Conservation (phyloP, 2,797 vertebrate species). For the Danio tinwini region DNA sequence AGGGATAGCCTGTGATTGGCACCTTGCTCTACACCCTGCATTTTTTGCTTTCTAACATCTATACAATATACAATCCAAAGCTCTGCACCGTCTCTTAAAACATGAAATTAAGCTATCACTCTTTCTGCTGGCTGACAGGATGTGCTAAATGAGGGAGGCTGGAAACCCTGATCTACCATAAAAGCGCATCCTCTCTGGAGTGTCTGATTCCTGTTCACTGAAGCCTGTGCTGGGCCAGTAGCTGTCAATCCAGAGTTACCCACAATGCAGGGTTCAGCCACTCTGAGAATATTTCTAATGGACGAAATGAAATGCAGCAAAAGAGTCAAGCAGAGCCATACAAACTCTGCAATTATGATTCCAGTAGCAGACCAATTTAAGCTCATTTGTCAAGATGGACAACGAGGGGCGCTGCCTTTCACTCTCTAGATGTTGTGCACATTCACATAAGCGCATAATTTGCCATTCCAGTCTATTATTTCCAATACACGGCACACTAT, state of each 20-base stretch:
- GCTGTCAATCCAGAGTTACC: slow-evolving; percentile 42
- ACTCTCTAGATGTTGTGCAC: slow-evolving; percentile 34
- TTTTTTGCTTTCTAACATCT: neutral
- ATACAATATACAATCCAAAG: slow-evolving; percentile 21
- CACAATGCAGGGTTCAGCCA: slow-evolving; percentile 30
- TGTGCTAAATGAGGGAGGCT: slow-evolving; percentile 49
- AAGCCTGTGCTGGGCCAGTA: slow-evolving; percentile 40
- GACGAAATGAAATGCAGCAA: slow-evolving; percentile 45
- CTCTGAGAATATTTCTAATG: slow-evolving; percentile 49
- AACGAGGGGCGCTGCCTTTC: slow-evolving; percentile 37
- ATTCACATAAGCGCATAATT: slow-evolving; percentile 45
- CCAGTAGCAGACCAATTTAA: slow-evolving; percentile 55
- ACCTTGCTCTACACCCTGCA: neutral
- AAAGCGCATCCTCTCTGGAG: slow-evolving; percentile 39
- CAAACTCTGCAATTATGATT: slow-evolving; percentile 52
- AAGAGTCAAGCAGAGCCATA: slow-evolving; percentile 26
- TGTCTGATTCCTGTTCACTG: slow-evolving; percentile 36
- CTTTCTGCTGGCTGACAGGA: slow-evolving; percentile 28
- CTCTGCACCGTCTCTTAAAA: slow-evolving; percentile 37
- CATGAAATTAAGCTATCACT: slow-evolving; percentile 54
- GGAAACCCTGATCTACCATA: slow-evolving; percentile 40
- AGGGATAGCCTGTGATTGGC: neutral
- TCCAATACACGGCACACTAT: slow-evolving; percentile 34
- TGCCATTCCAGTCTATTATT: slow-evolving; percentile 46
- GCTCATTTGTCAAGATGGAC: slow-evolving; percentile 54